Conservation (phyloP, 2,888 invertebrate species). For the Drosophila niveifrons region DNA sequence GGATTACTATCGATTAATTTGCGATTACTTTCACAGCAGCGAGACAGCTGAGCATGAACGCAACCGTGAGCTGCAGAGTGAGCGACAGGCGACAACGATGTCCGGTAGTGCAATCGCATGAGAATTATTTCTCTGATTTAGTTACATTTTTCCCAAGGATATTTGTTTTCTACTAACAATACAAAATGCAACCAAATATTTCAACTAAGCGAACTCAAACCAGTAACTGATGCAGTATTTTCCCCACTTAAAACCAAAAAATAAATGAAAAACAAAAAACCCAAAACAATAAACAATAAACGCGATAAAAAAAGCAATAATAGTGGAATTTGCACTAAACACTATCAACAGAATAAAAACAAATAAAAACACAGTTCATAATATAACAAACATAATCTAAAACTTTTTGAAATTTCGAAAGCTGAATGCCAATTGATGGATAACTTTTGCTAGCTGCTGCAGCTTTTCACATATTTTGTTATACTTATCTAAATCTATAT, state of each 20-base stretch:
- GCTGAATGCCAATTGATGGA: conserved; percentile 29
- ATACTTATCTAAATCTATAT: conserved; percentile 9
- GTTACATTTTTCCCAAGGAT: conserved; percentile 82
- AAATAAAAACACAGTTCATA: conserved; percentile 1
- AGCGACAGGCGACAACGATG: conserved; percentile 85
- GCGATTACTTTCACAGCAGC: conserved; percentile 68
- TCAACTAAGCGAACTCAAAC: conserved; percentile 37
- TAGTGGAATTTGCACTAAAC: conserved; percentile 47
- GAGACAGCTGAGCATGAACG: conserved; percentile 85
- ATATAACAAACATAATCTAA: conserved; percentile 20
- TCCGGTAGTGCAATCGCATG: conserved; percentile 86
- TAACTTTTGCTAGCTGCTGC: conserved; percentile 57
- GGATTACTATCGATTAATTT: conserved; percentile 1
- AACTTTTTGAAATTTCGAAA: conserved; percentile 28
- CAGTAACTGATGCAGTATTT: conserved; percentile 52
- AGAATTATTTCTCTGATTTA: conserved; percentile 86
- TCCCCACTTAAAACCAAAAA: conserved; percentile 12
- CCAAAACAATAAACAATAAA: conserved; percentile 23
- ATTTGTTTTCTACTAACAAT: conserved; percentile 62
- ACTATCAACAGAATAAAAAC: conserved; percentile 13
- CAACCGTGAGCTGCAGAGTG: conserved; percentile 84
- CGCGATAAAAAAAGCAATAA: conserved; percentile 48
- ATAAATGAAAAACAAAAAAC: conserved; percentile 17
- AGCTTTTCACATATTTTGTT: conserved; percentile 52
- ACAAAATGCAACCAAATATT: conserved; percentile 39